Conservation (phyloP, 2,113 vertebrate genomes). For the Puffinus mauretanicus region DNA sequence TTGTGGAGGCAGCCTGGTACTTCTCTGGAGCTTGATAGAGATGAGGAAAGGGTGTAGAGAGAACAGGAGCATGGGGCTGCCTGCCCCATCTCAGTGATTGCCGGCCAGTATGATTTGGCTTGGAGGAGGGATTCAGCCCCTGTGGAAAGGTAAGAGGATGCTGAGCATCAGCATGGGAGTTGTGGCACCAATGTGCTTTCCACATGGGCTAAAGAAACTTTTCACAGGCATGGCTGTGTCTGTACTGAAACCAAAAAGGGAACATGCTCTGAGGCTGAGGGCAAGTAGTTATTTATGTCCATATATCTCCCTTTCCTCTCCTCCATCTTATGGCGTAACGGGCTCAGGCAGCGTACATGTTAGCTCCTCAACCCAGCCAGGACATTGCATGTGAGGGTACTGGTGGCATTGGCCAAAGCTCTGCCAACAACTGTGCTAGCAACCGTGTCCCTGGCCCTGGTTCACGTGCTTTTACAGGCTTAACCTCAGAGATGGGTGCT, state of each 20-base stretch:
- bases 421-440: background rate
- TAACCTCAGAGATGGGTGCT: background rate
- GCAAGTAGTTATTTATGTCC: background rate
- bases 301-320: background rate
- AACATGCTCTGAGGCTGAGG: background rate
- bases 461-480: background rate
- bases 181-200: background rate
- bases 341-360: background rate
- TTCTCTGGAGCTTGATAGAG: background rate
- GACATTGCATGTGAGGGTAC: background rate
- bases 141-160: background rate
- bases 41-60: background rate
- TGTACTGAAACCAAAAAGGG: background rate
- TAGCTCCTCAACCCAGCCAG: background rate
- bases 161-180: background rate
- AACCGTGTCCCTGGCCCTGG: background rate
- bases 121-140: background rate
- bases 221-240: background rate
- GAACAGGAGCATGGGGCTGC: fast-evolving
- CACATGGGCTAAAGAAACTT: background rate
- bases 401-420: background rate
- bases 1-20: background rate
- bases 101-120: background rate
- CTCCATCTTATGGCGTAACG: fast-evolving
- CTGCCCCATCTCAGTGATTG: background rate